phyloP scores from a whole-genome alignment of 2,888 invertebrate genomes.

The Serrognathus titanus region DNA sequence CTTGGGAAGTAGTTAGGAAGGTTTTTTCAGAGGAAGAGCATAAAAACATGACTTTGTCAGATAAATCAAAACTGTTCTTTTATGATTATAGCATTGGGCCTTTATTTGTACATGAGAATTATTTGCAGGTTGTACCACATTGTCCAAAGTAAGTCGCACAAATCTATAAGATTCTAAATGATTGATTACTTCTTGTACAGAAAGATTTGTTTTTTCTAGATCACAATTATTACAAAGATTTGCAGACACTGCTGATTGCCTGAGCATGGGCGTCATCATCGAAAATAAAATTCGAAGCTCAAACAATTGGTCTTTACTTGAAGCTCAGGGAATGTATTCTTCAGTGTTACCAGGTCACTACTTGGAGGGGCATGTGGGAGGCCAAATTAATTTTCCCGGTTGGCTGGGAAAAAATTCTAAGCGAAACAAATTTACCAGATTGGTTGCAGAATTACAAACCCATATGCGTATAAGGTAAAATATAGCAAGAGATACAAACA shows the following conservation, averaged over 20 bases:
- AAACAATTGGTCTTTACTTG: constrained; percentile 85
- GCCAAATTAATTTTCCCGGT: constrained; percentile 84
- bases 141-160: constrained; percentile 71
- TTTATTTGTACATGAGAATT: constrained; percentile 97
- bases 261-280: constrained; percentile 82
- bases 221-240: constrained; percentile 63
- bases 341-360: constrained; percentile 87
- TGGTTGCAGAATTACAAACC: constrained; percentile 80
- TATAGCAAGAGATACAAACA: neutral
- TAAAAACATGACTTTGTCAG: constrained; percentile 71
- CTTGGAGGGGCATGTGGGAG: constrained; percentile 75
- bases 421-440: constrained; percentile 72
- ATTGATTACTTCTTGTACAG: neutral
- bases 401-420: constrained; percentile 97
- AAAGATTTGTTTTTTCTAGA: constrained; percentile 37
- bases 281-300: constrained; percentile 76
- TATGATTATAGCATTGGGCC: constrained; percentile 96
- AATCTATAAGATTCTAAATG: too few relatives aligned
- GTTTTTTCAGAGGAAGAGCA: constrained; percentile 82
- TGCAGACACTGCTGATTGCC: constrained; percentile 78
- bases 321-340: constrained; percentile 80
- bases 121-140: constrained; percentile 74
- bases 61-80: constrained; percentile 91
- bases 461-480: constrained; percentile 77
- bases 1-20: constrained; percentile 89